Base-by-base conservation (phyloP, 2,797 vertebrate species). In the Sus cebifrons region DNA sequence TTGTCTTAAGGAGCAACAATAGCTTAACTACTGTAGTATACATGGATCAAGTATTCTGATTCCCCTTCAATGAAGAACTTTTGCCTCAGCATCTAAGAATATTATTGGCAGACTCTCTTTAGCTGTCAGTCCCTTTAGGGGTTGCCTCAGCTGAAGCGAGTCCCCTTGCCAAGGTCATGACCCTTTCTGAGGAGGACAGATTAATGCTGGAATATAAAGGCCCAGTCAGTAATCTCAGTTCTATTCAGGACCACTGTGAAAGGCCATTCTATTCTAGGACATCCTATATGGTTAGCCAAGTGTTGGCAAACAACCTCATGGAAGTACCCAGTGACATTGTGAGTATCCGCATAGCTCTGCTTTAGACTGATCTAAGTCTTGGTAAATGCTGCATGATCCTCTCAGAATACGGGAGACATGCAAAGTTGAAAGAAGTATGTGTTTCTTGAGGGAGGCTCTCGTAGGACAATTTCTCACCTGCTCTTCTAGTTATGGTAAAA, bases 51-150 rank as follows among this genome's bases (percentile, higher is more conserved):
- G 29, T 60, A 60, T 29, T 86, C 23, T 78, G 56, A 86, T 58
- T 58, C 29, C n/a, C 68, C 44, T 87, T 67, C 65, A 64, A 7
- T 78, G 29, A 83, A 89, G 49, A 96, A 79, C 16, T 74, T 93
- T 68, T 74, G 44, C 40, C 79, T 60, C 20, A 84, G 52, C 27
- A 95, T 8, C n/a, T 91, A 10, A 52, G 8, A 75, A 32, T 44
- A 25, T 32, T 70, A 16, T 7, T 62, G 56, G 23, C 25, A 71
- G 58, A 94, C 21, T 32, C 13, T 13, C 32, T n/a, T 81, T 2
- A 73, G 81, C 52, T 78, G 29, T 67, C 12, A 29, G 1, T 23
- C 15, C 11, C 10, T 75, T 60, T 27, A 81, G 64, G 44, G 32
- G 21, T n/a, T 78, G 16, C 25, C 49, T 81, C 54, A 85, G 64